A percentile compares a stretch with the other conserved stretches of the same genome.
Conservation (phyloP, 2,113 vertebrate species). For the Sapajus apella region DNA sequence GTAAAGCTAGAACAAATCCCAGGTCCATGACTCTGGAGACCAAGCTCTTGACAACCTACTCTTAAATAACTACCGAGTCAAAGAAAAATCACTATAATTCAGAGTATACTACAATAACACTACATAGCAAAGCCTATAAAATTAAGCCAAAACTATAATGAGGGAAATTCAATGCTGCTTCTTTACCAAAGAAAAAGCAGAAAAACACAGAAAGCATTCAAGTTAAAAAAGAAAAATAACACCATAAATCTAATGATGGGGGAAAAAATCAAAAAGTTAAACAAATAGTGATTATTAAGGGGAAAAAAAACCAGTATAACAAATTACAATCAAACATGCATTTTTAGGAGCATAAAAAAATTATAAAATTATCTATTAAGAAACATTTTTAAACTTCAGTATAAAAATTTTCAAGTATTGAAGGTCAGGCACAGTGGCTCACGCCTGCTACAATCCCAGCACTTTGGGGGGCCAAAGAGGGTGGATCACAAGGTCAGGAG, state of each 20-base stretch:
- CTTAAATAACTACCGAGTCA: not conserved
- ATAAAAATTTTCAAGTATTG: not conserved
- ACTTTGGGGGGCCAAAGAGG: too few relatives aligned
- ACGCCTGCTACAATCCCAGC: too few relatives aligned
- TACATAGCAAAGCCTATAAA: not conserved
- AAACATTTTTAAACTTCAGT: not conserved
- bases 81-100: constrained; percentile 41
- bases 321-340: constrained; percentile 14
- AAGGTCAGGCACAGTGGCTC: not conserved
- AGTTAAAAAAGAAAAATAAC: not conserved
- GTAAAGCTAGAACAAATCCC: not conserved
- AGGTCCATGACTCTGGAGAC: not conserved
- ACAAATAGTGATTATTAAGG: not conserved
- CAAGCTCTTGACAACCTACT: not conserved
- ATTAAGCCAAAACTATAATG: constrained; percentile 10
- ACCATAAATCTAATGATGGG: not conserved
- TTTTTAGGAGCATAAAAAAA: not conserved
- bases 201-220: not conserved
- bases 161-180: not conserved
- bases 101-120: not conserved
- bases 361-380: not conserved
- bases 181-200: constrained; percentile 21
- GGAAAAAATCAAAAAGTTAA: not conserved
- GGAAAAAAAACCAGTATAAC: not conserved
- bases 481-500: too few relatives aligned